Percentiles rank a stretch among this genome's conserved stretches.
phyloP scores from a whole-genome alignment of 2,113 vertebrate genomes.

The Columba livia region DNA sequence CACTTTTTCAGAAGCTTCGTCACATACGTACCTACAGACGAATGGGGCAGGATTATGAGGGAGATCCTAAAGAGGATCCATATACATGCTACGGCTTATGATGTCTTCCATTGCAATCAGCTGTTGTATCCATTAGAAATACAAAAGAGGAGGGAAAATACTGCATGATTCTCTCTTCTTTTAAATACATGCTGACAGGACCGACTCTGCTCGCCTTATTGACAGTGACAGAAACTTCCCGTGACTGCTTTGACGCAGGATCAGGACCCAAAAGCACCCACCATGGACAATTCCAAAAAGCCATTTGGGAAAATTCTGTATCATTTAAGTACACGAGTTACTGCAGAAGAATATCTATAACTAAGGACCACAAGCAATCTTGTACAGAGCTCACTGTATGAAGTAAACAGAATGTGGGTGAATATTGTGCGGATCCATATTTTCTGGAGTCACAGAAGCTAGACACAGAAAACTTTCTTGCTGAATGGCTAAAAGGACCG shows the following conservation, averaged over 20 bases:
- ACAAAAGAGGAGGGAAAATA: not conserved
- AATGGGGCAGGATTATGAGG: not conserved
- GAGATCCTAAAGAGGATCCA: not conserved
- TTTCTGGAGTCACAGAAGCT: not conserved
- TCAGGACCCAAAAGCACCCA: not conserved
- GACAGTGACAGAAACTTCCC: not conserved
- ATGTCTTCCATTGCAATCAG: not conserved
- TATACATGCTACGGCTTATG: not conserved
- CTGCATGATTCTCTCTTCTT: not conserved
- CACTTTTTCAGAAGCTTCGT: not conserved
- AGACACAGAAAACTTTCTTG: not conserved
- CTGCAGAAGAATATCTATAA: not conserved
- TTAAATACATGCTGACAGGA: not conserved
- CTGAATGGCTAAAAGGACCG: not conserved
- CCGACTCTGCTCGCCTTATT: not conserved
- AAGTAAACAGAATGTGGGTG: not conserved
- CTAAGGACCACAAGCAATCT: not conserved
- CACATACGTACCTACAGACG: not conserved
- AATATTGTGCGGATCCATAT: not conserved
- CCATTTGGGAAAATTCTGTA: not conserved
- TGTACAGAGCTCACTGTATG: not conserved
- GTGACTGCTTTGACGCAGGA: not conserved
- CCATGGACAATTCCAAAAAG: not conserved
- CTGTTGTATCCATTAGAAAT: not conserved
- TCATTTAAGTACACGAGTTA: not conserved